Evolutionary conservation across 2,888 invertebrate species (phyloP).

Genomic region (Andrena chrysosceles): DNA sequence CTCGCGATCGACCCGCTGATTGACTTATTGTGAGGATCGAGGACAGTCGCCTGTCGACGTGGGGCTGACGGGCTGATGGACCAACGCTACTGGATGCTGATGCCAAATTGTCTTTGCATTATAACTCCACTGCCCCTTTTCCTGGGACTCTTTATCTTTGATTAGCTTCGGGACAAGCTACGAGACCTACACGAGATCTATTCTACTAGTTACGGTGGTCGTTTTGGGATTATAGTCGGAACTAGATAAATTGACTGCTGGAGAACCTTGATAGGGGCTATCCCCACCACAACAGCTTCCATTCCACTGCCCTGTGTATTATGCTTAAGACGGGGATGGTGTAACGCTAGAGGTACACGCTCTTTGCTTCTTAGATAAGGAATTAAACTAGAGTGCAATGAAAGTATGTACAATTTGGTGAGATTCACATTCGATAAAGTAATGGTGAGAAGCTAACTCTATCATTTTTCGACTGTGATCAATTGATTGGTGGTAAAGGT

Average conservation of each 20-base stretch:
- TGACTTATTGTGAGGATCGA: constrained; percentile 67
- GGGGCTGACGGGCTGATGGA: constrained; percentile 32
- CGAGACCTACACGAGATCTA: background rate
- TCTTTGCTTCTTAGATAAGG: no score
- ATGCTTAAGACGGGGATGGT: no score
- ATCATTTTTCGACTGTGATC: no score
- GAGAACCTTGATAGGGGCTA: no score
- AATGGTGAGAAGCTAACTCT: no score
- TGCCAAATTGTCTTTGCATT: constrained; percentile 38
- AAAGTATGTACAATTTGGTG: no score
- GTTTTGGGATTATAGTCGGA: background rate
- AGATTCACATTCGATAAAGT: no score
- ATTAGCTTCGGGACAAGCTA: background rate
- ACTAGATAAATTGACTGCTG: background rate
- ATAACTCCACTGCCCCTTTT: constrained; percentile 3
- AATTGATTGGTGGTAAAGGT: no score
- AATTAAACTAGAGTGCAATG: no score
- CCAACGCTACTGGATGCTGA: constrained; percentile 36
- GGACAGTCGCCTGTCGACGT: constrained; percentile 58
- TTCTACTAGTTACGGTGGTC: background rate
- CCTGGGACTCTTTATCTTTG: background rate
- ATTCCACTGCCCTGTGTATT: no score
- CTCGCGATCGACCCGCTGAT: constrained; percentile 74
- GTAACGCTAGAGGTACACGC: no score
- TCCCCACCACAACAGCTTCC: no score